Percentiles rank a stretch among this genome's conserved stretches.
phyloP scores from a whole-genome alignment of 2,113 vertebrate species.

The Scartelaos histophorus region DNA sequence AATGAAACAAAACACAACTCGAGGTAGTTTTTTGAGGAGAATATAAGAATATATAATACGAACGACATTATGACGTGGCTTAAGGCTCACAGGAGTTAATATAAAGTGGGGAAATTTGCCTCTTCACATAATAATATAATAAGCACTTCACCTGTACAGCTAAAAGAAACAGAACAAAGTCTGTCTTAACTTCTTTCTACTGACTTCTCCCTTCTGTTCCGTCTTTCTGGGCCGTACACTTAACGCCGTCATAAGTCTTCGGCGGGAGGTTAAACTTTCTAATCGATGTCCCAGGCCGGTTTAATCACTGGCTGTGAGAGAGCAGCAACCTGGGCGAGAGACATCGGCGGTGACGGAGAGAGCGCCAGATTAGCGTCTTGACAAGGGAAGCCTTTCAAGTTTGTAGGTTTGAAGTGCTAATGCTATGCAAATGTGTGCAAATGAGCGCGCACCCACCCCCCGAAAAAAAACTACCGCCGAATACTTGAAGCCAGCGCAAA shows the following conservation, averaged over 20 bases:
- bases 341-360: conserved; percentile 18
- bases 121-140: not conserved
- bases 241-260: conserved; percentile 33
- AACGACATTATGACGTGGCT: no score
- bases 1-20: no score
- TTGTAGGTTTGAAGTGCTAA: conserved; percentile 76
- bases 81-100: no score
- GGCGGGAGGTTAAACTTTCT: conserved; percentile 54
- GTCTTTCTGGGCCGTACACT: not conserved
- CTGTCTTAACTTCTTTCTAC: no score
- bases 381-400: conserved; percentile 74
- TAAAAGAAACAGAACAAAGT: not conserved
- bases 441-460: conserved; percentile 57
- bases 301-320: conserved; percentile 53
- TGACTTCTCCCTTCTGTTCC: not conserved
- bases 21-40: no score
- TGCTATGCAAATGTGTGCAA: conserved; percentile 75
- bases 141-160: not conserved
- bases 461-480: conserved; percentile 46
- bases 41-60: no score
- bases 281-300: conserved; percentile 56
- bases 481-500: conserved; percentile 43
- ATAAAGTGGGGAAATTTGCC: no score
- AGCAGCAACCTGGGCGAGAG: conserved; percentile 29
- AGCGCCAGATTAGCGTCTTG: conserved; percentile 65